A percentile compares a stretch with the other conserved stretches of the same genome.
Evolutionary conservation across 2,888 invertebrate genomes (phyloP).

Genomic region (Hedya salicella): DNA sequence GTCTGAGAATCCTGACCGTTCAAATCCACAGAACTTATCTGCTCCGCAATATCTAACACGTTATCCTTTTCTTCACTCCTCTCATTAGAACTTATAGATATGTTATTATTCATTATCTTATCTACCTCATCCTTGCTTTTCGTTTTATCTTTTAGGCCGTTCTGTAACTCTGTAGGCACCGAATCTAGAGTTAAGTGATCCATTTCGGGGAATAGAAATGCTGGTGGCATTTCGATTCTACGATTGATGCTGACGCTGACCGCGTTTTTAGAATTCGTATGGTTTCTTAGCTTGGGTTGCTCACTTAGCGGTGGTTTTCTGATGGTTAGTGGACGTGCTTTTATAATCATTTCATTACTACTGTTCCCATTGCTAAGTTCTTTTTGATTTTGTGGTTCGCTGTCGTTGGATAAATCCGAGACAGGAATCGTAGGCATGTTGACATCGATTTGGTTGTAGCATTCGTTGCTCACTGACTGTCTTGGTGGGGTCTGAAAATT

Average conservation of each 20-base stretch:
- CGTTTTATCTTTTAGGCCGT: constrained; percentile 69
- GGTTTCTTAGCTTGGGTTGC: constrained; percentile 90
- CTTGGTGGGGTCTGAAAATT: constrained; percentile 80
- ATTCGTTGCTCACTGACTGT: constrained; percentile 77
- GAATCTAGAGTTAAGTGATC: constrained; percentile 85
- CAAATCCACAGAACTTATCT: constrained; percentile 80
- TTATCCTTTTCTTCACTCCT: constrained; percentile 76
- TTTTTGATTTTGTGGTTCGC: constrained; percentile 70
- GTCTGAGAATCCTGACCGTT: constrained; percentile 84
- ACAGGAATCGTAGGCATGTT: constrained; percentile 67
- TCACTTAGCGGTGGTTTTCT: constrained; percentile 93
- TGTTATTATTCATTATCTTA: constrained; percentile 67
- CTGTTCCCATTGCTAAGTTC: constrained; percentile 73
- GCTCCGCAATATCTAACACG: constrained; percentile 78
- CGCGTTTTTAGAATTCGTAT: constrained; percentile 83
- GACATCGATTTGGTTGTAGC: constrained; percentile 66
- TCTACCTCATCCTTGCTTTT: constrained; percentile 78
- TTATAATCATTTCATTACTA: constrained; percentile 84
- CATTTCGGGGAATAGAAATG: constrained; percentile 91
- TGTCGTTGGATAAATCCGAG: constrained; percentile 69
- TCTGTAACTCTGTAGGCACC: constrained; percentile 63
- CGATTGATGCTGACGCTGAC: constrained; percentile 89
- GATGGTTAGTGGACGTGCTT: constrained; percentile 93
- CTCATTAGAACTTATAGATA: constrained; percentile 64
- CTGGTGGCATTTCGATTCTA: constrained; percentile 93